Percentiles rank a stretch among this genome's conserved stretches.
Conservation (phyloP, 2,113 vertebrate species). For the Sialia sialis region DNA sequence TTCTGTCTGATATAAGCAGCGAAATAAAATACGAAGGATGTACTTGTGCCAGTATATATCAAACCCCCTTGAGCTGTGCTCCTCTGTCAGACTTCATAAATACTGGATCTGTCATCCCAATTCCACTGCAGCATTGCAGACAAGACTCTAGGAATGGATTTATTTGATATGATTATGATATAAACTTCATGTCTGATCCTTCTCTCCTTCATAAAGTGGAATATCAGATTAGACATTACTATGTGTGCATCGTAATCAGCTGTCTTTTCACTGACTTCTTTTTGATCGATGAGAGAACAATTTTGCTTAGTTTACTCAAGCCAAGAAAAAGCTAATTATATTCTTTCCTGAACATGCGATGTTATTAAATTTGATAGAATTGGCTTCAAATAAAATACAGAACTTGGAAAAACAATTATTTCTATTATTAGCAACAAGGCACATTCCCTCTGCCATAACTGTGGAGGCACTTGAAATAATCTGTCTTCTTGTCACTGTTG, state of each 20-base stretch:
- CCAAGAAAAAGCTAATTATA: background rate
- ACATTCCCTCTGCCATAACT: background rate
- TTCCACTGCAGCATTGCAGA: background rate
- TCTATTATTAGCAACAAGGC: constrained; percentile 6
- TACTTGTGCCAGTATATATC: constrained; percentile 11
- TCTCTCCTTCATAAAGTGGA: background rate
- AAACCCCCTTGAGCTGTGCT: constrained; percentile 7
- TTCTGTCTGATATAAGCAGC: constrained; percentile 36
- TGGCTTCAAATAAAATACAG: background rate
- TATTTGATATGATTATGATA: constrained; percentile 17
- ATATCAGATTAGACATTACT: background rate
- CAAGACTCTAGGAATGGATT: constrained; percentile 3
- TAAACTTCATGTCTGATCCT: constrained; percentile 19
- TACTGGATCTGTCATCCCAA: constrained; percentile 11
- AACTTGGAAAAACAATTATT: background rate
- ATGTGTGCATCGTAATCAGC: background rate
- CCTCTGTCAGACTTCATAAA: constrained; percentile 25
- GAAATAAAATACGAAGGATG: constrained; percentile 48
- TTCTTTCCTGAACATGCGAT: background rate
- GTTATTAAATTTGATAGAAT: background rate
- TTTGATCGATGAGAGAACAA: background rate
- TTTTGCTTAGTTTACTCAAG: constrained; percentile 2
- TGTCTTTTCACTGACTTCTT: background rate
- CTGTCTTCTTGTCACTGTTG: background rate
- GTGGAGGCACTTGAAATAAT: background rate